A percentile compares a stretch with the other conserved stretches of the same genome.
Conservation (phyloP, 2,797 vertebrate genomes). For the Lophius americanus region DNA sequence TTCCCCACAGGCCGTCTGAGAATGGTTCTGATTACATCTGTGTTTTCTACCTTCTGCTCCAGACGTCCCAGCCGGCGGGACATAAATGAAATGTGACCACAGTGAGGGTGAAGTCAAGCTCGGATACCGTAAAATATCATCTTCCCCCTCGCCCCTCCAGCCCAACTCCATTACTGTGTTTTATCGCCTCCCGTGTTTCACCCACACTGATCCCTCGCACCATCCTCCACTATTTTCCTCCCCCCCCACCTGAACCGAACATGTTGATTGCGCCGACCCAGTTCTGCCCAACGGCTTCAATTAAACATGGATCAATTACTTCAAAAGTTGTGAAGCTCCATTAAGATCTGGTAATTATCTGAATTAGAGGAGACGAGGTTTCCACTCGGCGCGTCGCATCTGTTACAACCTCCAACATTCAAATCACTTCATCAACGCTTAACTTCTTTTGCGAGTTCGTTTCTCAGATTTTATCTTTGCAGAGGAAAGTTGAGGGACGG, state of each 20-base stretch:
- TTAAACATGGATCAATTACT: constrained; percentile 75
- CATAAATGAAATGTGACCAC: constrained; percentile 47
- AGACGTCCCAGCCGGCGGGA: constrained; percentile 51
- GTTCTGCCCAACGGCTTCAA: constrained; percentile 50
- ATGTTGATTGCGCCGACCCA: too few relatives aligned
- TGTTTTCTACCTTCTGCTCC: constrained; percentile 32
- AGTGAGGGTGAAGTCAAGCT: constrained; percentile 58
- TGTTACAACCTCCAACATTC: background rate
- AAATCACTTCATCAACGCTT: too few relatives aligned
- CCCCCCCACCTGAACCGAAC: background rate
- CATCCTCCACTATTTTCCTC: constrained; percentile 38
- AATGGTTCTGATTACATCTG: constrained; percentile 26
- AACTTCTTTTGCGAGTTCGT: too few relatives aligned
- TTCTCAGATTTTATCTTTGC: too few relatives aligned
- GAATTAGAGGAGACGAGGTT: constrained; percentile 64
- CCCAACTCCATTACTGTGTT: constrained; percentile 39
- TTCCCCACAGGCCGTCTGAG: constrained; percentile 5
- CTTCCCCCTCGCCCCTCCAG: constrained; percentile 32
- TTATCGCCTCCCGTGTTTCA: constrained; percentile 38
- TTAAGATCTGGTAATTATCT: constrained; percentile 66
- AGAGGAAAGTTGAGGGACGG: too few relatives aligned
- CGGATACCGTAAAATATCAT: constrained; percentile 51
- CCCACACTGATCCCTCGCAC: constrained; percentile 53
- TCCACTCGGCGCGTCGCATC: constrained; percentile 20
- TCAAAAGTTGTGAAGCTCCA: constrained; percentile 60